Evolutionary conservation across 2,888 invertebrate genomes (phyloP), one percentile per base, ranked within the genome.

Genomic region (Metopia argyrocephala): DNA sequence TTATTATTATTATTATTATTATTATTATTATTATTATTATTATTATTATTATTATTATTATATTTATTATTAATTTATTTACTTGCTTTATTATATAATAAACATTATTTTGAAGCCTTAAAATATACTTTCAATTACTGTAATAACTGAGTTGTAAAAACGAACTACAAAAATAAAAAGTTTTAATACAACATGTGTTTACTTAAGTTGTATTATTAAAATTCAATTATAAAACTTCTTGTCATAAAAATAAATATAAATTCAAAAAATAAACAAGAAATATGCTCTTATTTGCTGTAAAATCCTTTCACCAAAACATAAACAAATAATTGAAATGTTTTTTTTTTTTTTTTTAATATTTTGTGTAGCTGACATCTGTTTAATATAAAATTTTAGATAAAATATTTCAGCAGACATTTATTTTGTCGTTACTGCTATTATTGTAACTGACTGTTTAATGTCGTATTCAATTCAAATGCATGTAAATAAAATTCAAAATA

Each of bases 301-400:
- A 27, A 56, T 3, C 56, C 56, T 9, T 56, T 25, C n/a, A 28
- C 1, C 5, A 7, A 12, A 20, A 12, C 31, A 20, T 28, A 12
- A 9, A 28, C 18, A 9, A 28, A 57, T 20, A 57, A 57, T 57
- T 57, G 57, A 31, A 31, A 31, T 31, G 1, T 7, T 27, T 56
- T 28, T 20, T 18, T 28, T 20, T 31, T 57, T 27, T 2, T n/a
- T 27, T 54, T 54, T 25, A n/a, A 27, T 62, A 25, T 20, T 27
- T n/a, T n/a, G n/a, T n/a, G 48, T 9, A 64, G n/a, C 50, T 50
- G 50, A 64, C 64, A 64, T 48, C 48, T 31, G 28, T 6, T 64
- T 64, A 21, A 28, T 64, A 12, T 12, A 28, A 50, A 64, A 48
- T 48, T 64, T 38, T 15, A 38, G 23, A 38, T 59, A 21, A 45